Conservation (phyloP, 37 sponge, comb jelly and placozoan genomes). For the Hexactinellida sp. region DNA sequence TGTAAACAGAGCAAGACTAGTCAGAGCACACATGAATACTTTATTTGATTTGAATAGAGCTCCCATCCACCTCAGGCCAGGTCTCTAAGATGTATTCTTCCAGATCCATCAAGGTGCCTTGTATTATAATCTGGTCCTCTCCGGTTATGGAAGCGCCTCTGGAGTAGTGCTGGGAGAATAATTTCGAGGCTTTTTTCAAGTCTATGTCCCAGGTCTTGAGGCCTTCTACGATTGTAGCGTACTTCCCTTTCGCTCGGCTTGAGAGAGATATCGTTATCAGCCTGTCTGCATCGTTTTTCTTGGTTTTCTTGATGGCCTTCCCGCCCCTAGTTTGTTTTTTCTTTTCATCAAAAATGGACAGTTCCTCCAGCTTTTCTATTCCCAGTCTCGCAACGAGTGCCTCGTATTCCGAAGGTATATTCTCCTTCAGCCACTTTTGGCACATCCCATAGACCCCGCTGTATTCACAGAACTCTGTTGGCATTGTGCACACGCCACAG, state of each 20-base stretch:
- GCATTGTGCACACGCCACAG: conserved; percentile 5
- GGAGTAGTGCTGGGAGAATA: conserved; percentile 78
- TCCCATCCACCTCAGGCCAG: conserved; percentile 66
- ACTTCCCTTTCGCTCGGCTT: conserved; percentile 67
- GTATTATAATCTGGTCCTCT: conserved; percentile 89
- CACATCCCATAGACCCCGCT: conserved; percentile 60
- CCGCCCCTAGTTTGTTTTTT: conserved; percentile 67
- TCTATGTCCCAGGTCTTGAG: conserved; percentile 84
- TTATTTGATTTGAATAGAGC: background rate
- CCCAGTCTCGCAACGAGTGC: conserved; percentile 38
- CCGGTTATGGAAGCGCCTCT: conserved; percentile 96
- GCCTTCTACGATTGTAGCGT: conserved; percentile 82
- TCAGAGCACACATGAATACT: no score
- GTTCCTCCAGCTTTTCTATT: conserved; percentile 27
- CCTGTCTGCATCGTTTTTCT: conserved; percentile 51
- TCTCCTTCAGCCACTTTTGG: conserved; percentile 73
- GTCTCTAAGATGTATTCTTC: conserved; percentile 55
- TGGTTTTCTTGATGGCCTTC: conserved; percentile 63
- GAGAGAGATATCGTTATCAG: conserved; percentile 30
- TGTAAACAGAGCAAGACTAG: no score
- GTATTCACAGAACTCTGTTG: conserved; percentile 85
- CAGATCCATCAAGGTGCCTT: conserved; percentile 83
- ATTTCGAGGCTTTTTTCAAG: conserved; percentile 74
- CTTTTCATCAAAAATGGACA: conserved; percentile 27
- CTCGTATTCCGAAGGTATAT: conserved; percentile 57